A percentile compares a stretch with the other conserved stretches of the same genome.
Conservation (phyloP, 2,888 invertebrate species). For the Polyommatus icarus region DNA sequence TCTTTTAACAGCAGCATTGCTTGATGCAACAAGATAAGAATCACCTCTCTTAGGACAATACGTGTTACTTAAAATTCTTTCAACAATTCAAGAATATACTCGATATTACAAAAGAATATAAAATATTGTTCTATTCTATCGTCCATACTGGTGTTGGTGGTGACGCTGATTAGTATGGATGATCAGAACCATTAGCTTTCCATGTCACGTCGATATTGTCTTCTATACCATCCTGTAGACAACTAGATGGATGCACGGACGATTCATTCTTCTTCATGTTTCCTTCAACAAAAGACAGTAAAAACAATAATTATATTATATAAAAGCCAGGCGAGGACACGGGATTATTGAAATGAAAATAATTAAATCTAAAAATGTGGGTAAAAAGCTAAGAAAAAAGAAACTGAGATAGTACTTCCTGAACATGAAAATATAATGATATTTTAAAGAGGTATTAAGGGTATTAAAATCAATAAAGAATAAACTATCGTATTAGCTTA, state of each 20-base stretch:
- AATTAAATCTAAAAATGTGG: too few species aligned
- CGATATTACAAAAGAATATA: conserved; percentile 38
- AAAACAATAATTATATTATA: too few species aligned
- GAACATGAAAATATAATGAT: neutral
- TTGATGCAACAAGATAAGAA: too few species aligned
- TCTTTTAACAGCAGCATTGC: too few species aligned
- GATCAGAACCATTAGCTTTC: conserved; percentile 43
- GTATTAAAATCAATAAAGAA: too few species aligned
- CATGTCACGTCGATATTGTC: conserved; percentile 41
- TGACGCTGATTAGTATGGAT: conserved; percentile 37
- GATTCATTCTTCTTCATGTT: conserved; percentile 23
- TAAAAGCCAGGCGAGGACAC: neutral
- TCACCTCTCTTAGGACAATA: too few species aligned
- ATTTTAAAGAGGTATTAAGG: neutral
- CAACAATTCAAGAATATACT: conserved; percentile 20
- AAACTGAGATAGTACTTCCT: neutral
- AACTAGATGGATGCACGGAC: conserved; percentile 36
- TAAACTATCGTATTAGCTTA: neutral
- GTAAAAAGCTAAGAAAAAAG: neutral
- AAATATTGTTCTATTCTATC: conserved; percentile 36
- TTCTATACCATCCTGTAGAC: conserved; percentile 36
- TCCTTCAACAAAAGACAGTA: neutral
- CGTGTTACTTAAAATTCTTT: neutral
- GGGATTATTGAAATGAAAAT: neutral
- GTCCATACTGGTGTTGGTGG: conserved; percentile 29